Conservation (phyloP, 1,140 invertebrate species). For the Rhyacophila brunnea region DNA sequence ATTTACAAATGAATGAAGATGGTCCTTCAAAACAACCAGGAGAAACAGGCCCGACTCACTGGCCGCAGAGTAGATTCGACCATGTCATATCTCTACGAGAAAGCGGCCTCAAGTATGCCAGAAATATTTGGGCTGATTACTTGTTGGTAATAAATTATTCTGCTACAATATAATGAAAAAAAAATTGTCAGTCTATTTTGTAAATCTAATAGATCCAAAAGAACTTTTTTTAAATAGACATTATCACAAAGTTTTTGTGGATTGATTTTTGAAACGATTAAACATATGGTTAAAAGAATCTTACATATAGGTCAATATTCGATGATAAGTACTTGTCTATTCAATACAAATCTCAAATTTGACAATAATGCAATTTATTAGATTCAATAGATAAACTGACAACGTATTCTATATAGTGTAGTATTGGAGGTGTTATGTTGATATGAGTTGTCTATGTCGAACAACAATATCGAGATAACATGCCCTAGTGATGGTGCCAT, state of each 20-base stretch:
- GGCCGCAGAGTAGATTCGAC: conserved; percentile 73
- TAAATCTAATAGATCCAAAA: background rate
- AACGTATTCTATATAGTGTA: too few species aligned
- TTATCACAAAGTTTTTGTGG: background rate
- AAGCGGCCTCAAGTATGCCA: conserved; percentile 69
- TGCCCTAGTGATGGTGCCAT: too few species aligned
- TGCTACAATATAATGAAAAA: background rate
- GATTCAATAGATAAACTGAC: too few species aligned
- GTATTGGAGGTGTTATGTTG: too few species aligned
- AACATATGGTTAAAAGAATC: conserved; percentile 6
- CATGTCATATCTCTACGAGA: conserved; percentile 84
- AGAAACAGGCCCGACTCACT: conserved; percentile 69
- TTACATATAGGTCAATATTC: conserved; percentile 27
- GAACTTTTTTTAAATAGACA: background rate
- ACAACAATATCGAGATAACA: too few species aligned
- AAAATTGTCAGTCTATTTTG: background rate
- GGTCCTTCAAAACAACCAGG: conserved; percentile 52
- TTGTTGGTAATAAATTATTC: conserved; percentile 64
- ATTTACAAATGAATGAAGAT: conserved; percentile 56
- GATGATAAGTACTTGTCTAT: background rate
- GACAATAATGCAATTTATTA: too few species aligned
- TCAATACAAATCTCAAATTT: too few species aligned
- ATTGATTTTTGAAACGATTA: background rate
- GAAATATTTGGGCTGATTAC: conserved; percentile 81
- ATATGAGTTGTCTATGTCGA: too few species aligned